Evolutionary conservation across 2,888 invertebrate genomes (phyloP), one percentile per base, ranked within the genome.

Genomic region (Periphyllus acericola): DNA sequence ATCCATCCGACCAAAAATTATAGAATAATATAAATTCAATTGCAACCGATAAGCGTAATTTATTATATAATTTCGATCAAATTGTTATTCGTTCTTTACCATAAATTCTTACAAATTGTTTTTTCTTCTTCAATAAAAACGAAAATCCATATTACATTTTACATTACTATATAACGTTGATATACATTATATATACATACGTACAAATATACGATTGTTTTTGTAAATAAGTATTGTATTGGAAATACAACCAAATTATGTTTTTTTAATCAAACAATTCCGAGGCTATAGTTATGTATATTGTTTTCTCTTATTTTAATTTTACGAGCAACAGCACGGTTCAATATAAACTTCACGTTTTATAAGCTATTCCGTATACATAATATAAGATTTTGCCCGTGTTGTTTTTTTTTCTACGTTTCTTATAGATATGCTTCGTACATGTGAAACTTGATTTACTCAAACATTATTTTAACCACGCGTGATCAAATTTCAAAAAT

Each of bases 401-500:
- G 60, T 4, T 25, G 46, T 46, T 21, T 60, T 25, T 66, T 29
- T 68, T n/a, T n/a, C 6, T 68, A n/a, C 60, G 34, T n/a, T 60
- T 80, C 29, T 60, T 79, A 79, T 79, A 29, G 5, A 60, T 6
- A 25, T 6, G 9, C 60, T 60, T 19, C 60, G 60, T 60, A 14
- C 21, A 36, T 14, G 66, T 40, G 29, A 68, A 19, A 29, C 66
- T 40, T 68, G 80, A 66, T 80, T 80, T 80, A 60, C 29, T 79
- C 19, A 60, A 68, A 66, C 25, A 68, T 72, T 82, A 82, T 34
- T 82, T 71, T 52, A 40, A 71, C 29, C 11, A 17, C 82, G 71
- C 52, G 52, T 72, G 82, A 82, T 82, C 71, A 71, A 82, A 82
- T 82, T 82, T 82, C 71, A 32, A 46, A 82, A 82, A 17, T 29